phyloP scores from a whole-genome alignment of 92 coral and sea anemone genomes.

The Umimayanthus chanpuru region DNA sequence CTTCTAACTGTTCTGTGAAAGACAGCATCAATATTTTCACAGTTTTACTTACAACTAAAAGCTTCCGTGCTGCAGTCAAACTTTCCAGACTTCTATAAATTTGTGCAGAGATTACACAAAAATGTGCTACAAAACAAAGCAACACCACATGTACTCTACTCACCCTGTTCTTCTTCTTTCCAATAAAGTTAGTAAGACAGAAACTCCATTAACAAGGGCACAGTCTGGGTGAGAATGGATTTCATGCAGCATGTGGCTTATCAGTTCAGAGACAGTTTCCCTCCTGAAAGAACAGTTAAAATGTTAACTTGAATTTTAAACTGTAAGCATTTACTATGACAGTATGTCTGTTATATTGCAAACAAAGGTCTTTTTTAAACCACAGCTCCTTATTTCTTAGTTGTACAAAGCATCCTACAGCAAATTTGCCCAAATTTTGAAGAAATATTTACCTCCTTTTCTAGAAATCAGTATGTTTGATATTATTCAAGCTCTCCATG shows the following conservation, averaged over 20 bases:
- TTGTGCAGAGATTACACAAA: background rate
- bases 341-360: background rate
- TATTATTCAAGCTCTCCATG: too few species aligned
- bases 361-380: background rate
- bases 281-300: constrained; percentile 64
- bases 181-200: constrained; percentile 87
- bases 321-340: background rate
- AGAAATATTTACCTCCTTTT: too few species aligned
- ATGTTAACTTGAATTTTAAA: background rate
- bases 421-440: too few species aligned
- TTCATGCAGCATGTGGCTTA: constrained; percentile 92
- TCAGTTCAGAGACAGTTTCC: constrained; percentile 82
- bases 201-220: constrained; percentile 92
- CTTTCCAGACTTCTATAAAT: background rate
- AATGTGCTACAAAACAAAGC: background rate
- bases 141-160: constrained; percentile 29
- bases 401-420: too few species aligned
- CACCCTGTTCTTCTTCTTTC: constrained; percentile 92
- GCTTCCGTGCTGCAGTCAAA: background rate
- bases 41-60: background rate
- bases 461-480: too few species aligned
- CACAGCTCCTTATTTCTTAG: background rate
- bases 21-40: background rate
- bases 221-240: constrained; percentile 91
- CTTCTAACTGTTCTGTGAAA: background rate